Evolutionary conservation across 2,888 invertebrate species (phyloP), one percentile per base, ranked within the genome.

Genomic region (Ectemnius continuus): DNA sequence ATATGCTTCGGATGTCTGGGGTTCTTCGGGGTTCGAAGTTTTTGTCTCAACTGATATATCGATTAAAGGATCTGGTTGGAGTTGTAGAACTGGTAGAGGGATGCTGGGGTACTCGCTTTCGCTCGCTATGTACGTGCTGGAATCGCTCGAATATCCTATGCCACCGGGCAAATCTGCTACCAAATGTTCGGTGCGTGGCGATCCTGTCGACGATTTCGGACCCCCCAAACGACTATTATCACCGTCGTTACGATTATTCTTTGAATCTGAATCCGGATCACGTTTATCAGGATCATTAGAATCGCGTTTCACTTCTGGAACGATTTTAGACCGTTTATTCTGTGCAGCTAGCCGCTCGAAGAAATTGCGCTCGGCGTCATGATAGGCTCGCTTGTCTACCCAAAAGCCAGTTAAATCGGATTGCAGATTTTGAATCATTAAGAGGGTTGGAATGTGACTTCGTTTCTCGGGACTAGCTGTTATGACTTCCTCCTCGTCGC

Each of bases 141-240:
- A 94, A 88, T 95, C 96, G 89, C 94, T 94, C 96, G 96, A 96
- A 88, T 95, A 94, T 90, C 95, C 95, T 84, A 96, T 93, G 68
- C 96, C 96, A 76, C 95, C 95, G 5, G 96, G 96, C 79, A 96
- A 91, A 91, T 95, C 95, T 87, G 95, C 94, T 62, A 94, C 93
- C 84, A 94, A 93, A 85, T 94, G 94, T 86, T 94, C 94, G 14
- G 95, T 94, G 48, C 91, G 91, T 61, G 92, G 93, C 13, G 84
- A 71, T 20, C 81, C 83, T 62, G 71, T 59, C 52, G 77, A 58
- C 8, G 45, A 69, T 14, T 52, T 52, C 2, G 52, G 16, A 5
- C 16, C 52, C 14, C 52, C 52, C 26, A 94, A 94, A 88, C 93
- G 94, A 36, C 82, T 86, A 56, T 79, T 69, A 14, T 56, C 28